These are phyloP conservation scores for Orius laevigatus DNA, from an alignment of 1,140 invertebrate species.

Conservation along the genomic window DNA sequence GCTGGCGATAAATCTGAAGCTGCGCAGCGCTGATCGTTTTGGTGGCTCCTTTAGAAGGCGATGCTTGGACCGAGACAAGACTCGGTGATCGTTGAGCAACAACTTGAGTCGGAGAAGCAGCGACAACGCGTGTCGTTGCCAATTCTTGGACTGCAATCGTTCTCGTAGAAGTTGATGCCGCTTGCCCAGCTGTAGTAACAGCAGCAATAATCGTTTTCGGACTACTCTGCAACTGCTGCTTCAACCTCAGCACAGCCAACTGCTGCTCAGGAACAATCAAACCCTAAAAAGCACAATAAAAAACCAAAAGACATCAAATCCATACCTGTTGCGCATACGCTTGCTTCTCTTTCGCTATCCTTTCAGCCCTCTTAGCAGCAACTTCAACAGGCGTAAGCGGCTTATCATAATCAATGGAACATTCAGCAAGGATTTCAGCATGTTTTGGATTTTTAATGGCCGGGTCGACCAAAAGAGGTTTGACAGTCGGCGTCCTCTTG, in stretches of 20 bases:
- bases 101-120: not conserved
- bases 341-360: conserved; percentile 63
- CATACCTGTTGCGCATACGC: conserved; percentile 14
- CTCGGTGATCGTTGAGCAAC: not conserved
- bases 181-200: conserved; percentile 24
- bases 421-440: conserved; percentile 60
- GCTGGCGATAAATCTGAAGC: conserved; percentile 33
- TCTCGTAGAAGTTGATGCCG: conserved; percentile 23
- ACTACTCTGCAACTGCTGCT: conserved; percentile 25
- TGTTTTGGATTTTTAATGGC: conserved; percentile 69
- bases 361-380: conserved; percentile 64
- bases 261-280: conserved; percentile 19
- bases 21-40: conserved; percentile 37
- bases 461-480: conserved; percentile 49
- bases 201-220: conserved; percentile 22
- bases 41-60: conserved; percentile 18
- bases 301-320: not conserved
- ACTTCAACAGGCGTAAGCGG: conserved; percentile 72
- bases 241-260: conserved; percentile 18
- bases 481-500: conserved; percentile 54
- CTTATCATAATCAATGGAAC: conserved; percentile 69
- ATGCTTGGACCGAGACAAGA: not conserved
- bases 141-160: conserved; percentile 18
- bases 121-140: conserved; percentile 14
- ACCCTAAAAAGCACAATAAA: not conserved